Conservation (phyloP, 2,797 vertebrate genomes). For the Periophthalmus magnuspinnatus region DNA sequence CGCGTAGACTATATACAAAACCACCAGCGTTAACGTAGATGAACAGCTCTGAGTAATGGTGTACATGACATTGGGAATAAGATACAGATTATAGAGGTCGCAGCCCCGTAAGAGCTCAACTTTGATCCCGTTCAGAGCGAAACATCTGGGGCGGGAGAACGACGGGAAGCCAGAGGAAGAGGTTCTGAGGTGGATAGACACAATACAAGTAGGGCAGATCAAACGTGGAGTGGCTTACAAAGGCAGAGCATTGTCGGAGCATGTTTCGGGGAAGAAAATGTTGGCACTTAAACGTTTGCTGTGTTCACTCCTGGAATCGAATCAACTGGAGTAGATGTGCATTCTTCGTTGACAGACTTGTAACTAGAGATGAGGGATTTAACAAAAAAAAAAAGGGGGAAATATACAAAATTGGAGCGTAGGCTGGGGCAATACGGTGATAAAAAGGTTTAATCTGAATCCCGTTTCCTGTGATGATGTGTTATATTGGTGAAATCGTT, state of each 20-base stretch:
- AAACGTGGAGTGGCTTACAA: too few relatives aligned
- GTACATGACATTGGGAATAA: background rate
- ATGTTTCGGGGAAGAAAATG: background rate
- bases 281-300: background rate
- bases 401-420: background rate
- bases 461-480: too few relatives aligned
- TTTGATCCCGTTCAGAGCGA: constrained; percentile 38
- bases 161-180: constrained; percentile 37
- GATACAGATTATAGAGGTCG: constrained; percentile 11
- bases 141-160: constrained; percentile 55
- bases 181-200: background rate
- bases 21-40: background rate
- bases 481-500: too few relatives aligned
- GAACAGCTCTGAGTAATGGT: background rate
- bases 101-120: constrained; percentile 23
- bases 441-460: too few relatives aligned
- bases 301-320: background rate
- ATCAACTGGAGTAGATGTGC: background rate
- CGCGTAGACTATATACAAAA: background rate
- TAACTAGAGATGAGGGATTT: background rate
- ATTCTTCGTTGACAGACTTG: background rate
- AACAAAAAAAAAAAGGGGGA: background rate
- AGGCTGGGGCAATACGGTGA: background rate
- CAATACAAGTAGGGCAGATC: background rate
- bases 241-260: background rate